Percentiles rank a stretch among this genome's conserved stretches.
Conservation (phyloP, 2,113 vertebrate genomes). For the Mandrillus leucophaeus region DNA sequence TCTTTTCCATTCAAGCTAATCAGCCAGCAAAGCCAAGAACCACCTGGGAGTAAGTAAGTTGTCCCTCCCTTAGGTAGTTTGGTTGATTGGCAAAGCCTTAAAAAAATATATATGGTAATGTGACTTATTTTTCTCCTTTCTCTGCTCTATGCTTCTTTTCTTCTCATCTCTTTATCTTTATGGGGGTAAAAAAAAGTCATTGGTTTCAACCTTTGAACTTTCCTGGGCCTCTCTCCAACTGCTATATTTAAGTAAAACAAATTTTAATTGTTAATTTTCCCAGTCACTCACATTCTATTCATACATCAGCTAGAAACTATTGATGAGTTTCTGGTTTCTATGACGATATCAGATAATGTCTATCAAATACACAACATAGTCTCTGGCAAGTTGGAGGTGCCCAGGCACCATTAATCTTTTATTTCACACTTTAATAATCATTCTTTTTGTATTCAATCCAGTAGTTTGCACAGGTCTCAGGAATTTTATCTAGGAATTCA, state of each 20-base stretch:
- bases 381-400: too few species aligned
- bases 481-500: background rate
- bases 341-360: background rate
- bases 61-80: background rate
- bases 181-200: slow-evolving; percentile 44
- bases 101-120: background rate
- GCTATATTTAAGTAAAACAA: background rate
- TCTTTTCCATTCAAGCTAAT: background rate
- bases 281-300: background rate
- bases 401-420: background rate
- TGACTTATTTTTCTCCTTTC: background rate
- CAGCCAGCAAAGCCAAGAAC: background rate
- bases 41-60: background rate
- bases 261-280: background rate
- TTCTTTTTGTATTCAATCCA: background rate
- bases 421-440: background rate
- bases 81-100: background rate
- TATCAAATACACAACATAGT: background rate
- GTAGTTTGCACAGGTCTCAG: background rate
- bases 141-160: background rate
- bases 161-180: background rate
- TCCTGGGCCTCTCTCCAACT: background rate
- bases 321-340: background rate
- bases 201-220: background rate
- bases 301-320: background rate